Percentiles rank a stretch among this genome's conserved stretches.
Evolutionary conservation across 2,113 vertebrate genomes (phyloP).

Genomic region (Myotis lucifugus): DNA sequence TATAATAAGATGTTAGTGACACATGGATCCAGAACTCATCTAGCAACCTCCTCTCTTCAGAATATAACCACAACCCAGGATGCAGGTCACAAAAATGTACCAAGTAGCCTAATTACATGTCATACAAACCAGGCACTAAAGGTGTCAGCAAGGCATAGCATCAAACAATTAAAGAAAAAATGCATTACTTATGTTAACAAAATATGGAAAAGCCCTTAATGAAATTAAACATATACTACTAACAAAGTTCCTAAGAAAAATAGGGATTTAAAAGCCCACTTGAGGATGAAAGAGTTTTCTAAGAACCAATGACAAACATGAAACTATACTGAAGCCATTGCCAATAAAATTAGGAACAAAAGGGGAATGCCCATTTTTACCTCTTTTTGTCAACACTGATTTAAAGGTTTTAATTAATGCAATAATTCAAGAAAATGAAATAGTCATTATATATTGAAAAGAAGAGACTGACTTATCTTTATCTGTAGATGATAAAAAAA

Average conservation of each 20-base stretch:
- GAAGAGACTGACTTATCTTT: not conserved
- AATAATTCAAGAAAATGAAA: slow-evolving; percentile 24
- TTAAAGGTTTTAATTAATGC: slow-evolving; percentile 17
- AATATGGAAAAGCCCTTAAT: not conserved
- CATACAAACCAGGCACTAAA: not conserved
- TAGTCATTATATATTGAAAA: not conserved
- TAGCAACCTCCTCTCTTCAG: not conserved
- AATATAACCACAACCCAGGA: not conserved
- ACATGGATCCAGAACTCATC: not conserved
- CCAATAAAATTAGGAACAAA: not conserved
- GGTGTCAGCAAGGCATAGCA: not conserved
- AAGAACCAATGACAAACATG: not conserved
- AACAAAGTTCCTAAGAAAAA: not conserved
- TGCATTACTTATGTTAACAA: not conserved
- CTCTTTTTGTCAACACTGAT: not conserved
- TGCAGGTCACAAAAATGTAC: not conserved
- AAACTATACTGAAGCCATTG: not conserved
- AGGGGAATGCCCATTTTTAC: not conserved
- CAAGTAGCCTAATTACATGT: not conserved
- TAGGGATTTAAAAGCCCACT: not conserved
- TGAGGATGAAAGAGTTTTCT: slow-evolving; percentile 5
- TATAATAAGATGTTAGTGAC: not conserved
- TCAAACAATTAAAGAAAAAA: slow-evolving; percentile 33
- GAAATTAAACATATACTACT: not conserved
- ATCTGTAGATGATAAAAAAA: slow-evolving; percentile 1